Evolutionary conservation across 1,140 invertebrate genomes (phyloP).

Genomic region (Venturia canescens): DNA sequence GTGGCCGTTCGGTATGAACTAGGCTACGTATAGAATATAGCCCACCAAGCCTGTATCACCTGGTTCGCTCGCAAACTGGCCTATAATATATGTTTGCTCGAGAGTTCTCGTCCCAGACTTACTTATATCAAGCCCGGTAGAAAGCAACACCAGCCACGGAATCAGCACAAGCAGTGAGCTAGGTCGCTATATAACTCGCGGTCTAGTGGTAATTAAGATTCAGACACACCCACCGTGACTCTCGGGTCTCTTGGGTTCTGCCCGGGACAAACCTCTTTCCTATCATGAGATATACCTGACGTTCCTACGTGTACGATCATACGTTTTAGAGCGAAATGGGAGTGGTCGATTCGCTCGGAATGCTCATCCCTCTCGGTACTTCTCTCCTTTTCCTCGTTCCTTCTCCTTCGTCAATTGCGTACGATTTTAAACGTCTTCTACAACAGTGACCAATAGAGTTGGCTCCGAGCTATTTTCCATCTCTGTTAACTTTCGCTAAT

Average conservation of each 20-base stretch:
- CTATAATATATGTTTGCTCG: neutral
- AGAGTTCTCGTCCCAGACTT: slow-evolving; percentile 56
- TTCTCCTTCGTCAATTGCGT: neutral
- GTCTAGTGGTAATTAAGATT: slow-evolving; percentile 76
- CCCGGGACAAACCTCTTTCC: slow-evolving; percentile 60
- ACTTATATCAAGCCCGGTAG: slow-evolving; percentile 67
- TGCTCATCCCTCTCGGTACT: slow-evolving; percentile 27
- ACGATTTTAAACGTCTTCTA: slow-evolving; percentile 1
- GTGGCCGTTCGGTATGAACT: slow-evolving; percentile 45
- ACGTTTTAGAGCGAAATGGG: slow-evolving; percentile 58
- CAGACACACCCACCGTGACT: slow-evolving; percentile 75
- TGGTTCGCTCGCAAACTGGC: slow-evolving; percentile 49
- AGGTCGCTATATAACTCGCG: slow-evolving; percentile 58
- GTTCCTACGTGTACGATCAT: slow-evolving; percentile 33
- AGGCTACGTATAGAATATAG: slow-evolving; percentile 51
- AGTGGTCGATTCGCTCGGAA: slow-evolving; percentile 71
- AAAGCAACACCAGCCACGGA: slow-evolving; percentile 14
- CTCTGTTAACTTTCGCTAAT: neutral
- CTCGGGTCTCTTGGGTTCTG: slow-evolving; percentile 73
- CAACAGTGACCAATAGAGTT: neutral
- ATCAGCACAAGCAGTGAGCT: slow-evolving; percentile 33
- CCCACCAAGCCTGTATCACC: slow-evolving; percentile 55
- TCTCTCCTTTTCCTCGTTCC: slow-evolving; percentile 29
- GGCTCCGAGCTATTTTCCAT: neutral
- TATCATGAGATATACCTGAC: slow-evolving; percentile 44